These are phyloP conservation scores for Pteronotus mesoamericanus DNA, from an alignment of 2,797 vertebrate species.

Conservation along the genomic window DNA sequence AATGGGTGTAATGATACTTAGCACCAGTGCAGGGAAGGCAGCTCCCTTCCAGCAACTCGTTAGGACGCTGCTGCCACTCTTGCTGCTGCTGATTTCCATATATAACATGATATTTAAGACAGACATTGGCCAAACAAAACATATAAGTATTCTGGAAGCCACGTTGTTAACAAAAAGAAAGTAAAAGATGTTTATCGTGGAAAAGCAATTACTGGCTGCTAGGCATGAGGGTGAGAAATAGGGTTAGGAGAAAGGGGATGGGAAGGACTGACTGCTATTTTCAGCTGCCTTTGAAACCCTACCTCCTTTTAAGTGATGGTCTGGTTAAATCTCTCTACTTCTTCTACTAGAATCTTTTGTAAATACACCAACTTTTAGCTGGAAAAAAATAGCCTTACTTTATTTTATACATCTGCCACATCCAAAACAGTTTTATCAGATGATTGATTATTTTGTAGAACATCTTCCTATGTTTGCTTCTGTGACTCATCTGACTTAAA, in stretches of 20 bases:
- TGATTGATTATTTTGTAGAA: constrained; percentile 74
- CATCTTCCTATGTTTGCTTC: constrained; percentile 71
- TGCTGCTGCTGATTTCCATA: neutral
- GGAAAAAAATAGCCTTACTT: constrained; percentile 8
- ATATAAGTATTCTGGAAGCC: neutral
- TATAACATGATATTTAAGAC: neutral
- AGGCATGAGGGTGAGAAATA: neutral
- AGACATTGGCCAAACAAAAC: neutral
- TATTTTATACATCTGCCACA: constrained; percentile 67
- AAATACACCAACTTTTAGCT: constrained; percentile 10
- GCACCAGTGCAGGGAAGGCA: neutral
- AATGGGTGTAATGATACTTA: neutral
- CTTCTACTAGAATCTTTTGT: neutral
- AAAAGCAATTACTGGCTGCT: constrained; percentile 7
- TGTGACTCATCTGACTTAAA: constrained; percentile 73
- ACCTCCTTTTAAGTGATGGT: neutral
- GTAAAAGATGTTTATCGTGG: neutral
- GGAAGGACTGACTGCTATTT: neutral
- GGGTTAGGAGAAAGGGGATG: neutral
- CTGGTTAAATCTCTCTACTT: neutral
- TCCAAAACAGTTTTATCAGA: constrained; percentile 68
- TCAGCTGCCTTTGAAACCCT: neutral
- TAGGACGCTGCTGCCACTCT: neutral
- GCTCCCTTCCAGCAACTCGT: too few species aligned
- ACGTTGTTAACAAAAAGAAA: neutral